phyloP scores from a whole-genome alignment of 2,113 vertebrate genomes.

The Antigone vipio region DNA sequence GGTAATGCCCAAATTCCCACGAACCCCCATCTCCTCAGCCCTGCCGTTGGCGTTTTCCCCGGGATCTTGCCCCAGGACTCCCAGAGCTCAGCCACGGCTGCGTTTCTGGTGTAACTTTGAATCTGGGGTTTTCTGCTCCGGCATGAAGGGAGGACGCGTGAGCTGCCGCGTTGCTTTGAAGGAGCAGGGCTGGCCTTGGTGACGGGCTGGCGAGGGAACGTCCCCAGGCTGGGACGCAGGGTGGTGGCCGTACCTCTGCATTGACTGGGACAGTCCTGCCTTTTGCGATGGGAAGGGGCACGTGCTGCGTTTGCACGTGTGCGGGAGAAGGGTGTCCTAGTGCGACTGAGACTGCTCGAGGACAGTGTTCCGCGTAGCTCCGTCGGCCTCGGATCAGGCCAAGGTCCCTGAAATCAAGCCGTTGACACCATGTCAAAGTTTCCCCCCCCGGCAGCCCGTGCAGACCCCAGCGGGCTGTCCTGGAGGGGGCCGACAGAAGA shows the following conservation, averaged over 20 bases:
- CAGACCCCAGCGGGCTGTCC: neutral
- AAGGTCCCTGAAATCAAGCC: neutral
- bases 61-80: neutral
- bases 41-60: neutral
- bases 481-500: neutral
- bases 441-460: neutral
- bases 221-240: neutral
- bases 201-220: neutral
- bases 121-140: fast-evolving
- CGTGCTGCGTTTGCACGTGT: fast-evolving
- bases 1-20: neutral
- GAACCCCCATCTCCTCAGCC: neutral
- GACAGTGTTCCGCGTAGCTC: fast-evolving
- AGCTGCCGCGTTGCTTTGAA: neutral
- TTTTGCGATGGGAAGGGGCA: neutral
- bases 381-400: neutral
- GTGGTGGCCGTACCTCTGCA: neutral
- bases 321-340: neutral
- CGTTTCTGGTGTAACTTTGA: neutral
- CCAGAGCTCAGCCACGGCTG: neutral
- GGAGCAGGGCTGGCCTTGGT: neutral
- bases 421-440: neutral
- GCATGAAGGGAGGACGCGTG: fast-evolving
- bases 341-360: fast-evolving
- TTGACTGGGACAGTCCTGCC: neutral